phyloP scores from a whole-genome alignment of 2,888 invertebrate genomes.

The Azorinus chamasolen region DNA sequence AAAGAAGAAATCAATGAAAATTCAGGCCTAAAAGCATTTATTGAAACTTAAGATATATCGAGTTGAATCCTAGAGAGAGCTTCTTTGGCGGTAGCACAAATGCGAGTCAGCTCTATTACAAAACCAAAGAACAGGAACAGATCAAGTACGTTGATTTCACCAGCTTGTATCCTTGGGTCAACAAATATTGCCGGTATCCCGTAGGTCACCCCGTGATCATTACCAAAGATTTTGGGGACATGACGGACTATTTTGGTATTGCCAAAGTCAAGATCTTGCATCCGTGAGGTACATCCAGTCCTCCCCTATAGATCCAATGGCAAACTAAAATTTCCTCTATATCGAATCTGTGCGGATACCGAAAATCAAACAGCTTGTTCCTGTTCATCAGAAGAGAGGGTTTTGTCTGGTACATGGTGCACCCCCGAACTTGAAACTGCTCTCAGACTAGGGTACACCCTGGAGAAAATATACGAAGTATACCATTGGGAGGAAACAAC shows the following conservation, averaged over 20 bases:
- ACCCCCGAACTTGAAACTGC: constrained; percentile 81
- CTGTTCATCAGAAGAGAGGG: constrained; percentile 75
- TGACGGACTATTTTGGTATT: constrained; percentile 24
- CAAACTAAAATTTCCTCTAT: constrained; percentile 83
- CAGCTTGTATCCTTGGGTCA: constrained; percentile 68
- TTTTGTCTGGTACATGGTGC: constrained; percentile 79
- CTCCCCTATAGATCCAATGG: constrained; percentile 74
- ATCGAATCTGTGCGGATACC: constrained; percentile 69
- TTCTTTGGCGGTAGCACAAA: constrained; percentile 75
- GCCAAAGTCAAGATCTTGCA: constrained; percentile 53
- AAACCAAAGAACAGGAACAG: constrained; percentile 34
- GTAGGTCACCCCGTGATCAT: constrained; percentile 61
- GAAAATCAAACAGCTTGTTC: constrained; percentile 40
- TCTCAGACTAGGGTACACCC: constrained; percentile 75
- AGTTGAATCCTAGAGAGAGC: constrained; percentile 61
- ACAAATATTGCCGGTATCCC: constrained; percentile 69
- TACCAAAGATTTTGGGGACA: neutral
- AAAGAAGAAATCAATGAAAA: constrained; percentile 24
- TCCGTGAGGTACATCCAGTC: constrained; percentile 75
- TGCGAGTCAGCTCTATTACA: constrained; percentile 66
- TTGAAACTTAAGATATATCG: neutral
- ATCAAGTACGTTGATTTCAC: constrained; percentile 61
- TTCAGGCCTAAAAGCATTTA: constrained; percentile 1
- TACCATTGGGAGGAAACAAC: constrained; percentile 76
- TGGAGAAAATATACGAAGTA: constrained; percentile 79